Conservation (phyloP, 37 sponge, comb jelly and placozoan species). For the Cliona cf. orientalis region DNA sequence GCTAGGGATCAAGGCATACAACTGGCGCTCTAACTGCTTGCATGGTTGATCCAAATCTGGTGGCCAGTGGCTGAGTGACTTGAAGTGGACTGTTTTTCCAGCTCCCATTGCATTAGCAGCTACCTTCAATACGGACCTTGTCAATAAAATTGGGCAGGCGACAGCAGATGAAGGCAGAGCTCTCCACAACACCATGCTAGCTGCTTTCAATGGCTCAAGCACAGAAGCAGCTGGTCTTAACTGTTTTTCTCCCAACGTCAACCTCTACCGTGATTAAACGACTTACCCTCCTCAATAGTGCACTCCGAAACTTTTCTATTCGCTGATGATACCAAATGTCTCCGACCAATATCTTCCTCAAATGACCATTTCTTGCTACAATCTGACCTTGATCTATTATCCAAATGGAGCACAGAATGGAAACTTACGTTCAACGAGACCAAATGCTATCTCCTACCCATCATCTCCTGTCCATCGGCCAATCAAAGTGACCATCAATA, state of each 20-base stretch:
- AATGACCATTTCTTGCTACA: too few relatives aligned
- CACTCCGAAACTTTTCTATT: too few relatives aligned
- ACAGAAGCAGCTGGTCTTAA: conserved; percentile 83
- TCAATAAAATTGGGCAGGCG: conserved; percentile 42
- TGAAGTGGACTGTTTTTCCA: conserved; percentile 83
- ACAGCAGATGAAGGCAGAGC: conserved; percentile 78
- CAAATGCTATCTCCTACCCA: too few relatives aligned
- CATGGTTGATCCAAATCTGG: conserved; percentile 76
- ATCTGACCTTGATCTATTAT: too few relatives aligned
- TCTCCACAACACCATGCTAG: conserved; percentile 76
- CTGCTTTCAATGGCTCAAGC: conserved; percentile 57
- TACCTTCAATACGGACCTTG: conserved; percentile 58
- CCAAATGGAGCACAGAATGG: too few relatives aligned
- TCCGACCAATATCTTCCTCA: too few relatives aligned
- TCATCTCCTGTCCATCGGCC: too few relatives aligned
- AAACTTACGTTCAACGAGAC: too few relatives aligned
- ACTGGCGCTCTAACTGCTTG: conserved; percentile 86
- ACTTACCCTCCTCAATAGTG: too few relatives aligned
- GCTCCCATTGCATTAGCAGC: conserved; percentile 78
- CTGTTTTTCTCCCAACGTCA: conserved; percentile 89
- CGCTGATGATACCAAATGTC: too few relatives aligned
- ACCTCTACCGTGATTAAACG: conserved; percentile 76
- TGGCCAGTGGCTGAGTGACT: conserved; percentile 51
- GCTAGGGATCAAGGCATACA: conserved; percentile 80
- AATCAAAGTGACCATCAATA: too few relatives aligned